Evolutionary conservation across 2,888 invertebrate genomes (phyloP), one percentile per base, ranked within the genome.

Genomic region (Tricholauxania praeusta): DNA sequence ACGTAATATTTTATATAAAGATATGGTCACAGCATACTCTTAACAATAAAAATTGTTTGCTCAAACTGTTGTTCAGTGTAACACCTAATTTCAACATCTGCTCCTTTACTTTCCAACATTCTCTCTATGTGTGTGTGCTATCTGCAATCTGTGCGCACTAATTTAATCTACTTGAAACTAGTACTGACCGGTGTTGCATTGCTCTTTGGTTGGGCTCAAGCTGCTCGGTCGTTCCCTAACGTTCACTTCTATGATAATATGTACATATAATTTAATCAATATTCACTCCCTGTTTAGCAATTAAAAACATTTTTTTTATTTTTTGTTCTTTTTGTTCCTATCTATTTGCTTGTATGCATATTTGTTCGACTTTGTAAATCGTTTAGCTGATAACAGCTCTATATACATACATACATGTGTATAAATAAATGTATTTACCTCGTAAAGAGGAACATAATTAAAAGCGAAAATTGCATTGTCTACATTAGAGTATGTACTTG

Each of bases 131-230:
- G 5, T 39, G 39, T 10, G 39, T 39, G 39, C 49, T 59, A 59
- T 69, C 69, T 69, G 28, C 60, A 32, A 52, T 55, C 51, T 32
- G 72, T 64, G 47, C 53, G 73, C 67, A 62, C 74, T 71, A 74
- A 73, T 74, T 75, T 74, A 70, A 74, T 72, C 75, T 74, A 69
- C 70, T 71, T 73, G 15, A 32, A 77, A 75, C 77, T 72, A 68
- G 77, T 72, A 12, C 32, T 6, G 48, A n/a, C 51, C 28, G 51
- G 68, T 69, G 39, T 51, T 14, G 22, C 28, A 15, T 5, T 64
- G 64, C 48, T 28, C 59, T 32, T 32, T 69, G 39, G 39, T 39
- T 39, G 59, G 10, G 67, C 57, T 47, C 67, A 47, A 48, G 19
- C 12, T 57, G 55, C 48, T 47, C n/a, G 55, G 12, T n/a, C n/a